A percentile compares a stretch with the other conserved stretches of the same genome.
phyloP scores from a whole-genome alignment of 2,888 invertebrate species.

The Xanthia icteritia region DNA sequence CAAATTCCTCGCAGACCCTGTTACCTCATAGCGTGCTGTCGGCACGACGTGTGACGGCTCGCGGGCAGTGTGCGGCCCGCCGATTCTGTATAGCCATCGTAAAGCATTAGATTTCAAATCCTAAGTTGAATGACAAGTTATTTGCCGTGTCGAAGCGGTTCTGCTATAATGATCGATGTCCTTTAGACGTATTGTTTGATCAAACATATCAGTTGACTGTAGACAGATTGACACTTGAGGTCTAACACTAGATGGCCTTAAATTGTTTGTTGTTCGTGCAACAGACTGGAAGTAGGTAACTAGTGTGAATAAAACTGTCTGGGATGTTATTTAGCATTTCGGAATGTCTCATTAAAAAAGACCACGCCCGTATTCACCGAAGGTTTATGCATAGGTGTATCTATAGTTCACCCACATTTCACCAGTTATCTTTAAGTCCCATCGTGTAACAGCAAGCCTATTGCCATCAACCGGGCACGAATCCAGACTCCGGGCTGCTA shows the following conservation, averaged over 20 bases:
- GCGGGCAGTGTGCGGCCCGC: no score
- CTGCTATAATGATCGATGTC: no score
- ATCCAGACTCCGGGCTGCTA: no score
- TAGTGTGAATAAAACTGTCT: not conserved
- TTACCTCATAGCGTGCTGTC: no score
- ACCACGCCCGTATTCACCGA: not conserved
- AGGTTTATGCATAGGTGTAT: not conserved
- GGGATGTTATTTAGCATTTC: not conserved
- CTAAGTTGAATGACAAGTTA: no score
- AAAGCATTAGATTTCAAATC: no score
- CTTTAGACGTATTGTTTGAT: conserved; percentile 1
- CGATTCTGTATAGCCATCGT: no score
- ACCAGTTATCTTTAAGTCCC: not conserved
- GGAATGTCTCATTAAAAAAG: not conserved
- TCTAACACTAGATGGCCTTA: conserved; percentile 25
- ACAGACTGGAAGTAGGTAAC: conserved; percentile 7
- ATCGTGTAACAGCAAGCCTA: not conserved
- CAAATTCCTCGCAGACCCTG: no score
- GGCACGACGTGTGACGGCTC: no score
- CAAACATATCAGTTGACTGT: conserved; percentile 21
- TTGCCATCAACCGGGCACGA: no score
- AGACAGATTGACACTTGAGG: conserved; percentile 17
- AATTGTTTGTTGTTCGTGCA: conserved; percentile 2
- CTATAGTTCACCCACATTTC: not conserved
- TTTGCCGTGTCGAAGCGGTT: no score